Evolutionary conservation across 1,140 invertebrate species (phyloP), one percentile per base, ranked within the genome.

Genomic region (Lepidotrigona ventralis): DNA sequence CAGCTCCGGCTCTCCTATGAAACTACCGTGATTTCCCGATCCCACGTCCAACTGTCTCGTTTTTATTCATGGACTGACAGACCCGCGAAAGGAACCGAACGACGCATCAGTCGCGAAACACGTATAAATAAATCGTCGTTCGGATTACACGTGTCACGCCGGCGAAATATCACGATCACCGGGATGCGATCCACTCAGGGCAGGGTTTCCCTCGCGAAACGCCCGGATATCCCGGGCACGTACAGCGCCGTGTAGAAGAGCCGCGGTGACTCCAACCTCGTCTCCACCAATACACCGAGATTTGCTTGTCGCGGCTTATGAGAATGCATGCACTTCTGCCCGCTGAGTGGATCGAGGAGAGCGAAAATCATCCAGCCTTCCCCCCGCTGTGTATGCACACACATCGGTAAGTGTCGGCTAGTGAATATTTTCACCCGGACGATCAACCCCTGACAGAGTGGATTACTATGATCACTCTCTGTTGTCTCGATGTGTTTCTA

Each of bases 81-180:
- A 39, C 70, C 11, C 54, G 15, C 23, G 81, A 70, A 54, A 71
- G 66, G 51, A 70, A 70, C 39, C 54, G 66, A 26, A 46, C 54
- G 74, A 46, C n/a, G 60, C 53, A 17, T 15, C 33, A n/a, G 14
- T 26, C 0, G 26, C 66, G 54, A 83, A 54, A 56, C 60, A 70
- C n/a, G 75, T 77, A 83, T 78, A 83, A 83, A 83, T 83, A 83
- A 83, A 83, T 83, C 81, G 81, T 78, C 74, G 75, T 70, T 63
- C 74, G 66, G 74, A 70, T 83, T 83, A 83, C 81, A 83, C 81
- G 81, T 83, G 81, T 83, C 81, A 83, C 26, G 56, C 23, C 51
- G 56, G 23, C 81, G 81, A 70, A 63, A 70, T 78, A 63, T 83
- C 81, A 78, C 77, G 81, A 83, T 83, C 81, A 63, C 39, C 66